These are phyloP conservation scores for Microtus pennsylvanicus DNA, from an alignment of 2,113 vertebrate species.

Conservation along the genomic window DNA sequence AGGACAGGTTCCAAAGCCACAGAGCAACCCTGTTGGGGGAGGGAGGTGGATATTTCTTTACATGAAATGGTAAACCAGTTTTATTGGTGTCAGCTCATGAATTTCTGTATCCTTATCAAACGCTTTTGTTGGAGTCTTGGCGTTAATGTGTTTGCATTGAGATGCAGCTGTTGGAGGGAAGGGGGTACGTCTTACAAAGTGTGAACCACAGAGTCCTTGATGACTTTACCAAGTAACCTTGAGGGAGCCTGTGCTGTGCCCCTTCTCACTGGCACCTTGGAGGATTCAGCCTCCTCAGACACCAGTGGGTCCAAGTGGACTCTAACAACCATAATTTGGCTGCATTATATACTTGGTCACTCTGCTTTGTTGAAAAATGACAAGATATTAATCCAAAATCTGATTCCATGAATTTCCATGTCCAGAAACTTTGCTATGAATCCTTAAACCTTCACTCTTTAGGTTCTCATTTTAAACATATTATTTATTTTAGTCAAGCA, in stretches of 20 bases:
- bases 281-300: neutral
- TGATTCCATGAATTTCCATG: neutral
- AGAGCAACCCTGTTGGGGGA: too few relatives aligned
- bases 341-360: neutral
- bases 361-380: neutral
- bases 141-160: neutral
- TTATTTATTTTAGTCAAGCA: slow-evolving; percentile 24
- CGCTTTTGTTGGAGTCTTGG: neutral
- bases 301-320: neutral
- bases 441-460: neutral
- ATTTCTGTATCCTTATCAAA: neutral
- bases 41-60: neutral
- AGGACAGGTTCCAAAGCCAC: too few relatives aligned
- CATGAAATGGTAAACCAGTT: neutral
- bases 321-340: neutral
- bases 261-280: too few relatives aligned
- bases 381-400: slow-evolving; percentile 20
- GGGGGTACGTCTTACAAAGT: too few relatives aligned
- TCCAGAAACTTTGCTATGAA: neutral
- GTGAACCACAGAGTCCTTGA: neutral
- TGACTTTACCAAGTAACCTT: neutral
- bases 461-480: slow-evolving; percentile 32
- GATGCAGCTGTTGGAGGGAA: neutral
- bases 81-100: neutral
- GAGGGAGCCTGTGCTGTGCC: neutral